phyloP scores from a whole-genome alignment of 1,140 invertebrate genomes.

The Alviniconcha marisindica region DNA sequence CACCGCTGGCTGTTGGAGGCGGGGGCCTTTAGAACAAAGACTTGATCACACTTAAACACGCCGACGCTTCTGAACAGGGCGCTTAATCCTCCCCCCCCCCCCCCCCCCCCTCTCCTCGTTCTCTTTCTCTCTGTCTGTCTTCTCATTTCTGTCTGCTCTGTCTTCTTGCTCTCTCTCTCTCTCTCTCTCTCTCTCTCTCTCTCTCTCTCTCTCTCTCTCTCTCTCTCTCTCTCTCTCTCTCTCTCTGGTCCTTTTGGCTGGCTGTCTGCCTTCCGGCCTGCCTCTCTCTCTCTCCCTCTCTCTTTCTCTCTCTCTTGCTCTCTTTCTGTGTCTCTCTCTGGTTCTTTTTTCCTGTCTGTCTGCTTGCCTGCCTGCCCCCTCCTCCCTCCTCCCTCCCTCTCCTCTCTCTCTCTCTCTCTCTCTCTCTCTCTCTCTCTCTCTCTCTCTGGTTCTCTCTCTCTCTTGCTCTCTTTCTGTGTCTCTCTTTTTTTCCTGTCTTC shows the following conservation, averaged over 20 bases:
- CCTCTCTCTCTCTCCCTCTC: too few species aligned
- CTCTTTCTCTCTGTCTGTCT: not conserved
- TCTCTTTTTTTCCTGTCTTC: slow-evolving; percentile 7
- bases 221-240: not conserved
- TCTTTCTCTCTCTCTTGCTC: not conserved
- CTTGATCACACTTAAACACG: not conserved
- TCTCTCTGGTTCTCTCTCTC: not conserved
- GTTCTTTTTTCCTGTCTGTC: not conserved
- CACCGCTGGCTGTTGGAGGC: not conserved
- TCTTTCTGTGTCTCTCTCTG: not conserved
- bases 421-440: not conserved
- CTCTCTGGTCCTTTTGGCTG: not conserved
- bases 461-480: not conserved
- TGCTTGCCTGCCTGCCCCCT: not conserved
- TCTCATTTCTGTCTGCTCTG: not conserved
- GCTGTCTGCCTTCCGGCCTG: not conserved
- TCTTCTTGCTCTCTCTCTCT: not conserved
- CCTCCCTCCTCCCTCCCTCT: not conserved
- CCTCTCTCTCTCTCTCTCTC: not conserved
- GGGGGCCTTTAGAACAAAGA: not conserved
- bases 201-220: not conserved
- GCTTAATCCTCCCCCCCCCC: too few species aligned
- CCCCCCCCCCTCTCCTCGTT: not conserved
- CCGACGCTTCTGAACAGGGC: not conserved
- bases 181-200: slow-evolving; percentile 1